Base-by-base conservation (phyloP, 1,140 invertebrate genomes). In the Nasonia vitripennis region DNA sequence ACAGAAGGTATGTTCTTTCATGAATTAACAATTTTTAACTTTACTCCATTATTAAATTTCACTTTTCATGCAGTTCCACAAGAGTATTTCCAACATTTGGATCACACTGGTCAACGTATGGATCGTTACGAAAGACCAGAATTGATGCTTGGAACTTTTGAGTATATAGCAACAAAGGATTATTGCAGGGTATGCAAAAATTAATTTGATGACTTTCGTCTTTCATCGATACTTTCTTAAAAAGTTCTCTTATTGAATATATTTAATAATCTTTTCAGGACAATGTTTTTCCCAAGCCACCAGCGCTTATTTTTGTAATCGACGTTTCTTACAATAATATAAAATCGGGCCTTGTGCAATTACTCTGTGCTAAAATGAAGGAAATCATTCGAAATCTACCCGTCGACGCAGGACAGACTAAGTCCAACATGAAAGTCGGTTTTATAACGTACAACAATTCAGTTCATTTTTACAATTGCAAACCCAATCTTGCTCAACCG, bases 301-400 rank as follows among this genome's bases (percentile, higher is more conserved):
- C 99, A 78, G 99, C 98, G 5, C 96, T 99, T 87, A 96, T 99
- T 86, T 99, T 99, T 92, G 95, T 99, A 81, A 97, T 99, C 85
- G 99, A 99, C 93, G 99, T 99, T 2, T 99, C 98, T 0, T 99
- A 99, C 92, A 99, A 99, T 90, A 97, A 97, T 88, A 94, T 99
- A 4, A 98, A 98, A 92, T 98, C 96, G 84, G 99, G 99, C 7
- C 94, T 99, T 84, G 95, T 99, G 4, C 94, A 97, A 86, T 94
- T 99, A 17, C 92, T 99, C 0, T 99, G 99, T 93, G 94, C 95
- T 41, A 96, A 97, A 90, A 97, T 99, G 93, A 96, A 96, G 90
- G 93, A 95, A 68, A 96, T 97, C 81, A 91, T 94, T 86, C 89
- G 92, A 9, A 93, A 95, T 88, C 88, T 95, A 89, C 96, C 97